phyloP scores from a whole-genome alignment of 1,140 invertebrate species.

The Matsumurasca onukii region DNA sequence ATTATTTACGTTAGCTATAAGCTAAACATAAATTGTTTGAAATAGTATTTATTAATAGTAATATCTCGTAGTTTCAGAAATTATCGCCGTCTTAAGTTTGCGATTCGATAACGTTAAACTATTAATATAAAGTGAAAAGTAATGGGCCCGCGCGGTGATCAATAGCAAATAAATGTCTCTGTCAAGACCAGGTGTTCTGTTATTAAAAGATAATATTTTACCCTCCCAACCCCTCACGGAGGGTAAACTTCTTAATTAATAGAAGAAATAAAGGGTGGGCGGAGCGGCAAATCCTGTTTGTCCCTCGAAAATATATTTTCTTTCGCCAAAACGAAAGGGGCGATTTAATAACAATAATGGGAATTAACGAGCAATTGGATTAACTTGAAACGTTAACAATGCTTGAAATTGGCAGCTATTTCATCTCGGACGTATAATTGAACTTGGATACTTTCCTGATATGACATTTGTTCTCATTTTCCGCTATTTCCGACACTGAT shows the following conservation, averaged over 20 bases:
- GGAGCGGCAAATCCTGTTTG: slow-evolving; percentile 17
- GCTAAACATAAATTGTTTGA: too few species aligned
- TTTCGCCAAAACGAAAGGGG: slow-evolving; percentile 1
- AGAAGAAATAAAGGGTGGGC: neutral
- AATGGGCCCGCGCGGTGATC: too few species aligned
- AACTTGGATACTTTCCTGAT: neutral
- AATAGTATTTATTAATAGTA: too few species aligned
- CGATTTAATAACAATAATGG: slow-evolving; percentile 16
- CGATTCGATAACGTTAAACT: too few species aligned
- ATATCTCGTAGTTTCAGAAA: too few species aligned
- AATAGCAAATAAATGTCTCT: slow-evolving; percentile 14
- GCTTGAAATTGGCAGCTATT: slow-evolving; percentile 15
- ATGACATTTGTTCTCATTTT: slow-evolving; percentile 14
- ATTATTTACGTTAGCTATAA: too few species aligned
- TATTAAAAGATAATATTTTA: slow-evolving; percentile 32
- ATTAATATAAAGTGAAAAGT: too few species aligned
- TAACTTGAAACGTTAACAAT: neutral
- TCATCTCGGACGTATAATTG: slow-evolving; percentile 13
- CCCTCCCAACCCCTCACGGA: neutral
- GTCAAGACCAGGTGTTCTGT: slow-evolving; percentile 23
- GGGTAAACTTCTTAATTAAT: slow-evolving; percentile 32
- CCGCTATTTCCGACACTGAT: slow-evolving; percentile 15
- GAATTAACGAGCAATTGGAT: slow-evolving; percentile 22
- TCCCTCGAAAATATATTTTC: slow-evolving; percentile 9
- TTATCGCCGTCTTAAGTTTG: too few species aligned